Conservation (phyloP, 2,113 vertebrate genomes). For the Neotragus moschatus region DNA sequence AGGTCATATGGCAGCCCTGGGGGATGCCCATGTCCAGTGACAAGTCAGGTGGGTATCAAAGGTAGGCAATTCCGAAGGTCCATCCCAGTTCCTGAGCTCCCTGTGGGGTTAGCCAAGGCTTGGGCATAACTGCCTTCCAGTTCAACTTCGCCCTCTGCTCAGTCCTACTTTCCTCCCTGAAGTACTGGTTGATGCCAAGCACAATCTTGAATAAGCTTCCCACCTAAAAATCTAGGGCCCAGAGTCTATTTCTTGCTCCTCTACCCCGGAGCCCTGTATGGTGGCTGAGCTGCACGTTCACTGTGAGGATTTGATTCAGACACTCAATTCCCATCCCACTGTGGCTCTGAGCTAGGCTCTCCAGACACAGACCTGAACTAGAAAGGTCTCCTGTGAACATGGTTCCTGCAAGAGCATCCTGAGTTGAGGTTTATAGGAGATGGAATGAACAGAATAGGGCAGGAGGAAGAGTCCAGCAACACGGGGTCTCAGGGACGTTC, state of each 20-base stretch:
- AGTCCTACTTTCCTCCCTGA: not conserved
- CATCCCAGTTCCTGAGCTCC: not conserved
- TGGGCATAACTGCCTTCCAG: no score
- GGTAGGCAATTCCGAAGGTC: accelerated
- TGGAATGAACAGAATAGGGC: accelerated
- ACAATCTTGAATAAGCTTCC: not conserved
- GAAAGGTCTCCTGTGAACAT: not conserved
- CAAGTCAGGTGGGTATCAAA: accelerated
- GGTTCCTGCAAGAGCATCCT: not conserved
- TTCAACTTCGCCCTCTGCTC: not conserved
- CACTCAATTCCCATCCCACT: accelerated
- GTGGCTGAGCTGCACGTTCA: not conserved
- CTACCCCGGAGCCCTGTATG: accelerated
- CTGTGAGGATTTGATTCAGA: not conserved
- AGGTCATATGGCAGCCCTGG: accelerated
- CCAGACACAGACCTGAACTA: not conserved
- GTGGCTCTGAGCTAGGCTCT: not conserved
- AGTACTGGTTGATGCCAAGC: no score
- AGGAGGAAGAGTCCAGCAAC: not conserved
- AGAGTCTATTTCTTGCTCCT: not conserved
- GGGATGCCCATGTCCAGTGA: not conserved
- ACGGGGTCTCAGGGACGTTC: not conserved
- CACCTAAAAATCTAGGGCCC: not conserved
- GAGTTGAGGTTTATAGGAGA: not conserved
- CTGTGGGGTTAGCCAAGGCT: no score